Base-by-base conservation (phyloP, 2,113 vertebrate genomes). In the Murina feae region DNA sequence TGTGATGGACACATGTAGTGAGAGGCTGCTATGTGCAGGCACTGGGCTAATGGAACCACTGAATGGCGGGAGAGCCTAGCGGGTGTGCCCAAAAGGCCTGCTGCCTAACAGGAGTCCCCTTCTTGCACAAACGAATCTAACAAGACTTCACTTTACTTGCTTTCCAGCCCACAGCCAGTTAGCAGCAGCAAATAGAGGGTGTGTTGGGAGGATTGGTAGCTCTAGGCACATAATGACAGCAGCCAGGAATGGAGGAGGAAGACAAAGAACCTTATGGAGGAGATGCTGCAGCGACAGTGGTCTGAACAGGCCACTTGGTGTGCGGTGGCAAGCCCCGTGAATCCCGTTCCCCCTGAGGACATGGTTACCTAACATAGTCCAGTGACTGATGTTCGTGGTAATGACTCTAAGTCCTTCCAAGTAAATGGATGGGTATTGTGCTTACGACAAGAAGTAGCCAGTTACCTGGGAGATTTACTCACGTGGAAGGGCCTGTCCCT, bases 11-110 rank as follows among this genome's bases (percentile, higher is more conserved):
- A 20, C 35, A 1, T 11, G 37, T 11, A 1, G n/a, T 13, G 1
- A 65, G 13, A n/a, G 35, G 9, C 30, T n/a, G 0, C 63, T 58
- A 0, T 11, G 16, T 23, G 65, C 47, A 35, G 42, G 42, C 74
- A 17, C 21, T 1, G 47, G 75, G 25, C 53, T 53, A 30, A 58
- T 12, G 17, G 65, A 35, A 58, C 55, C 35, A 6, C 42, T 4
- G 2, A 13, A 0, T 7, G 25, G 17, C 5, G 3, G 85, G n/a
- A 37, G 16, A n/a, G 4, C n/a, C 11, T 0, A 53, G 79, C 23
- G 2, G 6, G 44, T 25, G 21, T 68, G 39, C 21, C 47, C 60
- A 12, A 9, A 81, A 87, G 65, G 28, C 35, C 66, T 58, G 0
- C 17, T 60, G 18, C 58, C 55, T 35, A 44, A 69, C 35, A 17